Evolutionary conservation across 2,797 vertebrate species (phyloP).

Genomic region (Sebastes cheni): DNA sequence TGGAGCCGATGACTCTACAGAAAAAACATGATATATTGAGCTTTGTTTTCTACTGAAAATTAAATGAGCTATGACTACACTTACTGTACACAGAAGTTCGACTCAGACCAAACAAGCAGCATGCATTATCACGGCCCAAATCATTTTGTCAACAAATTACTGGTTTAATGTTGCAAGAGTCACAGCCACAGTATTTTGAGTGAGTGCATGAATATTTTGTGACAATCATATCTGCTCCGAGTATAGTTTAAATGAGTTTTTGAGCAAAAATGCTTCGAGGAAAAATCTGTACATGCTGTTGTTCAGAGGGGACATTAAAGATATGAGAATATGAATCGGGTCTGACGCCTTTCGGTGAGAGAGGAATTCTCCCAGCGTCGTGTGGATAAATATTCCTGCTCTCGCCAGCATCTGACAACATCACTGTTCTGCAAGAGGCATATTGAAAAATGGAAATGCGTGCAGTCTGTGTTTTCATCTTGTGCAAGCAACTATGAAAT

Average conservation of each 20-base stretch:
- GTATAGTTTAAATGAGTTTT: constrained; percentile 15
- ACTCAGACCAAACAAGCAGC: constrained; percentile 42
- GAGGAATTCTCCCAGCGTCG: constrained; percentile 10
- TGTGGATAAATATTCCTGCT: constrained; percentile 35
- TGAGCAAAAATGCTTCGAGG: neutral
- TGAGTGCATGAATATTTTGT: constrained; percentile 12
- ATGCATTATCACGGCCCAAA: constrained; percentile 46
- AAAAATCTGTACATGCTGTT: neutral
- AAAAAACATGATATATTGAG: constrained; percentile 33
- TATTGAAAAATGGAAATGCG: constrained; percentile 39
- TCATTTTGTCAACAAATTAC: constrained; percentile 56
- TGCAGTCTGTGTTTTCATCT: constrained; percentile 33
- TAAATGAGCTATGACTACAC: constrained; percentile 57
- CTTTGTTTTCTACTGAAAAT: constrained; percentile 54
- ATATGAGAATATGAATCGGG: constrained; percentile 25
- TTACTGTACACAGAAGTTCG: constrained; percentile 45
- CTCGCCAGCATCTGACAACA: constrained; percentile 36
- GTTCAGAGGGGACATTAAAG: constrained; percentile 1
- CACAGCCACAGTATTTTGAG: constrained; percentile 1
- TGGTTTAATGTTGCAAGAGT: constrained; percentile 50
- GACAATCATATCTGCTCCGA: constrained; percentile 4
- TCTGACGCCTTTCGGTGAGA: constrained; percentile 7
- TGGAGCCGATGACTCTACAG: constrained; percentile 9
- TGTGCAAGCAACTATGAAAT: neutral
- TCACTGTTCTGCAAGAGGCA: constrained; percentile 40